Percentiles rank a stretch among this genome's conserved stretches.
Conservation (phyloP, 2,888 invertebrate genomes). For the Homarus gammarus region DNA sequence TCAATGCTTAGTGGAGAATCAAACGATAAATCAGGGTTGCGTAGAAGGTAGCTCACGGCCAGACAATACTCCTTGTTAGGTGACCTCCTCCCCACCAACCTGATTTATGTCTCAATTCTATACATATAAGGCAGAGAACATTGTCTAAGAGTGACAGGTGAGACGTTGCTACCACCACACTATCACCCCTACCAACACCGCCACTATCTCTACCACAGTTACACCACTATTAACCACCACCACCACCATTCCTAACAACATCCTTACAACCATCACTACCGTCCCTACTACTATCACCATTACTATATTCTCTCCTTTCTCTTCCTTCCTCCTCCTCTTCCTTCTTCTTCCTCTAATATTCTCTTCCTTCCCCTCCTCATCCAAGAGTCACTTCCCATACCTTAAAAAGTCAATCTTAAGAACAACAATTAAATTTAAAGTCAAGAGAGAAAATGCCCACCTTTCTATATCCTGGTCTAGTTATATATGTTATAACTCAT, state of each 20-base stretch:
- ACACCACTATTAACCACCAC: no score
- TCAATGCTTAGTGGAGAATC: conserved; percentile 58
- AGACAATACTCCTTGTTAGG: conserved; percentile 63
- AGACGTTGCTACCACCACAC: background rate
- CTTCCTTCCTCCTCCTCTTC: background rate
- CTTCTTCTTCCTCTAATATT: background rate
- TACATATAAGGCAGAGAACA: conserved; percentile 46
- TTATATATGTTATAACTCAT: no score
- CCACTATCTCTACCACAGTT: no score
- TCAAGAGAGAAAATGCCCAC: no score
- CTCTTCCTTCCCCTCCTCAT: no score
- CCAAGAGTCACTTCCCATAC: no score
- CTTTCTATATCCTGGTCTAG: no score
- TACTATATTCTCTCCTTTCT: background rate
- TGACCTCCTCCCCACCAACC: background rate
- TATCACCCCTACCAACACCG: no score
- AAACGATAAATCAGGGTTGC: conserved; percentile 47
- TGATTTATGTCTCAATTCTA: conserved; percentile 66
- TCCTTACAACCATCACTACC: no score
- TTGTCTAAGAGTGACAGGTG: conserved; percentile 50
- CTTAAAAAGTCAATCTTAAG: no score
- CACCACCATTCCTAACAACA: background rate
- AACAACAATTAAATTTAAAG: no score
- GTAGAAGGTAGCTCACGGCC: conserved; percentile 28
- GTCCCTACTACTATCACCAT: background rate